Conservation (phyloP, 2,113 vertebrate genomes). For the Solenodon paradoxus region DNA sequence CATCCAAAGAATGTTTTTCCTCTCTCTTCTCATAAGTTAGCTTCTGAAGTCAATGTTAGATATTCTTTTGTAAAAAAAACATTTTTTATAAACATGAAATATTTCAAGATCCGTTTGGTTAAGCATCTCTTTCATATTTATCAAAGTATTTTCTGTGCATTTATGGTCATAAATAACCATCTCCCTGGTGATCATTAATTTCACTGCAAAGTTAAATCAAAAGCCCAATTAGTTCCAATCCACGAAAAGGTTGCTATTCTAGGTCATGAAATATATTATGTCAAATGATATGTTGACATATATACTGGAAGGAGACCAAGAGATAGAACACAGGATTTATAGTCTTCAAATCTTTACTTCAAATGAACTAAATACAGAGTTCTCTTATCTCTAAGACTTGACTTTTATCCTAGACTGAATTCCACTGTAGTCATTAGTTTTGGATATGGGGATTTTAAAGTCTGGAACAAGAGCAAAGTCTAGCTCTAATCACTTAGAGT, state of each 20-base stretch:
- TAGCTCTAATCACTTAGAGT: not conserved
- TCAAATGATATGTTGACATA: not conserved
- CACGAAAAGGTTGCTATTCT: not conserved
- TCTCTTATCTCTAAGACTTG: not conserved
- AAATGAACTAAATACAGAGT: constrained; percentile 21
- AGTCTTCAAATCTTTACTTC: not conserved
- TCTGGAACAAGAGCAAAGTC: not conserved
- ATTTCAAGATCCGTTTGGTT: not conserved
- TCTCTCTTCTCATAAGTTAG: not conserved
- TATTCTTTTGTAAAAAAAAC: not conserved
- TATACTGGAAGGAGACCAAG: not conserved
- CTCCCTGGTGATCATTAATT: not conserved
- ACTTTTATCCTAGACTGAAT: not conserved
- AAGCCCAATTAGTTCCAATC: constrained; percentile 41
- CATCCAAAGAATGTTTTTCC: not conserved
- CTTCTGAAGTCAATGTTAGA: not conserved
- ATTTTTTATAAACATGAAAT: not conserved
- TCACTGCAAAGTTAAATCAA: not conserved
- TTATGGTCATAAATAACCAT: constrained; percentile 20
- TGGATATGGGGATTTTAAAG: constrained; percentile 9
- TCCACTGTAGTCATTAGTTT: constrained; percentile 20
- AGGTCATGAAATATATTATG: not conserved
- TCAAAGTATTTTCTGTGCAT: not conserved
- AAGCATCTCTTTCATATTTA: constrained; percentile 21
- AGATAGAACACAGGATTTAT: not conserved